A percentile compares a stretch with the other conserved stretches of the same genome.
Conservation (phyloP, 2,113 vertebrate genomes). For the Daboia siamensis region DNA sequence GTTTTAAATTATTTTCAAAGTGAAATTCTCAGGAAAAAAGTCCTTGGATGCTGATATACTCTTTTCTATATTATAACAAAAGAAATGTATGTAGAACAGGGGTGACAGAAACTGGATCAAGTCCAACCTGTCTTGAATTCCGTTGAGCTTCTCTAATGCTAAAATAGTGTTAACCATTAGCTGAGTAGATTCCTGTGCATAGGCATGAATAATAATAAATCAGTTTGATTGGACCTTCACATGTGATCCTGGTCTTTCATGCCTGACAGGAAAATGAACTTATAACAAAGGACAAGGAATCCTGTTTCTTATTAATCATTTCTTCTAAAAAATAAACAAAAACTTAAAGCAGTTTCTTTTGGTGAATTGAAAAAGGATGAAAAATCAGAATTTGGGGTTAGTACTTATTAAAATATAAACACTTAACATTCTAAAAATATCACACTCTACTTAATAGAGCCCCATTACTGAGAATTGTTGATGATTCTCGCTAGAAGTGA, state of each 20-base stretch:
- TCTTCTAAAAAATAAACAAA: background rate
- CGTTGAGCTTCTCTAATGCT: background rate
- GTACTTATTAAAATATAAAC: background rate
- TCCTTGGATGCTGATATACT: background rate
- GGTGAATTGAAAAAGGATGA: background rate
- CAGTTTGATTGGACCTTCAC: background rate
- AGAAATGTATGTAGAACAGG: background rate
- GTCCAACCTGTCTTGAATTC: background rate
- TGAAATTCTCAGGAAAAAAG: background rate
- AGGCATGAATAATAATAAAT: background rate
- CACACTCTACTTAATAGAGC: background rate
- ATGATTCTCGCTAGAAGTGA: background rate
- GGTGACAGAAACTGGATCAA: background rate
- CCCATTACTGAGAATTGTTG: background rate
- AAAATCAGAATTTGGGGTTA: background rate
- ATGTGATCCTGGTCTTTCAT: background rate
- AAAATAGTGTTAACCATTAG: background rate
- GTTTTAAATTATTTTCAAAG: background rate
- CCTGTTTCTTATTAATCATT: background rate
- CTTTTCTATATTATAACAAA: background rate
- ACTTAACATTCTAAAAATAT: background rate
- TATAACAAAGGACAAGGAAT: background rate
- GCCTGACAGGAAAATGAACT: background rate
- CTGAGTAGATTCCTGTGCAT: background rate
- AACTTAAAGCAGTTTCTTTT: background rate